Conservation (phyloP, 2,113 vertebrate species). For the Tangachromis dhanisi region DNA sequence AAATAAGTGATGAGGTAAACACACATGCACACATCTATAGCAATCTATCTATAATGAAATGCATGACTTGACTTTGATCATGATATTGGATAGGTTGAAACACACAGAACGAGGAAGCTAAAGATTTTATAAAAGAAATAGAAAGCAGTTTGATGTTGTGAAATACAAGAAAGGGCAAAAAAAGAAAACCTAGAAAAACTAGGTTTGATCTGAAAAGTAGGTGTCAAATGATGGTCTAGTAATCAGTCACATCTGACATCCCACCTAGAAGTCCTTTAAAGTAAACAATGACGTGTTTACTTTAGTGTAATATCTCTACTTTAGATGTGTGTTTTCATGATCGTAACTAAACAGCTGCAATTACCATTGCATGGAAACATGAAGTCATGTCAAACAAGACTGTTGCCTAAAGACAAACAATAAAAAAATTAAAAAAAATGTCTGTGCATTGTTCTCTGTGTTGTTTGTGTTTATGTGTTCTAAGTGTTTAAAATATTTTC, state of each 20-base stretch:
- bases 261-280: neutral
- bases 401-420: neutral
- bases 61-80: neutral
- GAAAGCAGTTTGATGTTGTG: rapidly evolving
- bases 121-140: rapidly evolving
- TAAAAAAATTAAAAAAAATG: neutral
- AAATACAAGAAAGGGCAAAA: neutral
- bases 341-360: neutral
- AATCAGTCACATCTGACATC: neutral
- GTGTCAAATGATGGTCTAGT: neutral
- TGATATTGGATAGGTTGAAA: rapidly evolving
- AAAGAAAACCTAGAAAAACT: neutral
- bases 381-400: neutral
- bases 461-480: neutral
- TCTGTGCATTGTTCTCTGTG: neutral
- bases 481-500: neutral
- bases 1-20: neutral
- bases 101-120: rapidly evolving
- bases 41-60: neutral
- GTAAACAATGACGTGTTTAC: neutral
- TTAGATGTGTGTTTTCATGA: neutral
- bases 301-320: neutral
- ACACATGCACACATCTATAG: neutral
- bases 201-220: rapidly evolving
- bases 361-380: neutral